phyloP scores from a whole-genome alignment of 2,888 invertebrate genomes.

The Spodoptera littoralis region DNA sequence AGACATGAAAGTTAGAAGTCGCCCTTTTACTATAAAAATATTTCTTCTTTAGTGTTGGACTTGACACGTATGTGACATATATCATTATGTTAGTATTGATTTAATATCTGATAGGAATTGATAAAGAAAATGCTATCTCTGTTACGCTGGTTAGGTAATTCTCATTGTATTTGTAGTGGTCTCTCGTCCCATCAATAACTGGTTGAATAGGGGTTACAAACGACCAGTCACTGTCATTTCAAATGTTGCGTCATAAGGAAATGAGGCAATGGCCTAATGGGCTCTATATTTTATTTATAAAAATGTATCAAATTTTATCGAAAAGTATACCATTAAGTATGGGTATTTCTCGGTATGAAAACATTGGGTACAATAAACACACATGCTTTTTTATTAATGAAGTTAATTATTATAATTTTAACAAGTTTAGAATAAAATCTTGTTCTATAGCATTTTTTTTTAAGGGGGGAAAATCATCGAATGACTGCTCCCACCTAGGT shows the following conservation, averaged over 20 bases:
- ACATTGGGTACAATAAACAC: too few species aligned
- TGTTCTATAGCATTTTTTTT: too few species aligned
- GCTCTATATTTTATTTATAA: not conserved
- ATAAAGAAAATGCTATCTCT: slow-evolving; percentile 44
- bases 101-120: slow-evolving; percentile 38
- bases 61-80: slow-evolving; percentile 8
- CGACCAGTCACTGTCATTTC: slow-evolving; percentile 25
- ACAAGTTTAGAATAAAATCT: too few species aligned
- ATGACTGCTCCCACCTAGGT: too few species aligned
- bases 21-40: not conserved
- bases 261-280: slow-evolving; percentile 9
- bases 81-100: slow-evolving; percentile 44
- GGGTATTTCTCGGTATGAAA: too few species aligned
- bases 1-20: not conserved
- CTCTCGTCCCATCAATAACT: slow-evolving; percentile 36
- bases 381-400: too few species aligned
- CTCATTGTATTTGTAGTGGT: slow-evolving; percentile 27
- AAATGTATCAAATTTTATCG: too few species aligned
- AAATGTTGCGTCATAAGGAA: slow-evolving; percentile 25
- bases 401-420: too few species aligned
- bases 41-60: not conserved
- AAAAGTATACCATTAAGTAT: too few species aligned
- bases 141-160: slow-evolving; percentile 12
- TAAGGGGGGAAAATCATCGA: too few species aligned
- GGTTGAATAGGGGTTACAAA: slow-evolving; percentile 25